These are phyloP conservation scores for Drosophila prolongata DNA, from an alignment of 2,888 invertebrate genomes.

Conservation along the genomic window DNA sequence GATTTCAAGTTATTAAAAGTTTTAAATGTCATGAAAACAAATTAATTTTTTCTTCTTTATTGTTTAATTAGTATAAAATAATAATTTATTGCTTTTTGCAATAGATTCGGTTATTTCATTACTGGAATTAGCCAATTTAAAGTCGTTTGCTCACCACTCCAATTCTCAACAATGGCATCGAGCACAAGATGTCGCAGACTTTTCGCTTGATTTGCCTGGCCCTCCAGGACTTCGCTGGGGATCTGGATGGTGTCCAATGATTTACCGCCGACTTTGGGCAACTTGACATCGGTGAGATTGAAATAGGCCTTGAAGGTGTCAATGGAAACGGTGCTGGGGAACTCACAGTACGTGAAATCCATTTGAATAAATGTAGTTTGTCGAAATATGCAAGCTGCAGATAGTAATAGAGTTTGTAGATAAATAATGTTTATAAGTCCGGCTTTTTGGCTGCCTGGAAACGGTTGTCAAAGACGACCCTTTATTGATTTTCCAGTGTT, in stretches of 20 bases:
- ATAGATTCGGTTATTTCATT: background rate
- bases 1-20: too few species aligned
- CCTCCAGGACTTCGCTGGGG: constrained; percentile 55
- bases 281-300: constrained; percentile 61
- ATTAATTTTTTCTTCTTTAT: background rate
- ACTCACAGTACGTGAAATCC: constrained; percentile 80
- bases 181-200: constrained; percentile 81
- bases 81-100: too few species aligned
- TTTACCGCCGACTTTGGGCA: constrained; percentile 69
- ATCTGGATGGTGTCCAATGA: constrained; percentile 50
- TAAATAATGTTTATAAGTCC: constrained; percentile 39
- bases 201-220: constrained; percentile 75
- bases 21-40: background rate
- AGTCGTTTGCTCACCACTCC: constrained; percentile 75
- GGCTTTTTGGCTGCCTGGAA: constrained; percentile 22
- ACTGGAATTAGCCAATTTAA: background rate
- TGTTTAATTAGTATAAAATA: too few species aligned
- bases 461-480: constrained; percentile 41
- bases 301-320: constrained; percentile 83
- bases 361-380: constrained; percentile 55
- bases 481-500: constrained; percentile 10
- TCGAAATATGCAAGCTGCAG: background rate
- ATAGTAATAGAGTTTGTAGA: constrained; percentile 5
- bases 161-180: constrained; percentile 81
- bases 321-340: constrained; percentile 82